Percentiles rank a stretch among this genome's conserved stretches.
phyloP scores from a whole-genome alignment of 64 coral and sea anemone species.

The Montipora cactus region DNA sequence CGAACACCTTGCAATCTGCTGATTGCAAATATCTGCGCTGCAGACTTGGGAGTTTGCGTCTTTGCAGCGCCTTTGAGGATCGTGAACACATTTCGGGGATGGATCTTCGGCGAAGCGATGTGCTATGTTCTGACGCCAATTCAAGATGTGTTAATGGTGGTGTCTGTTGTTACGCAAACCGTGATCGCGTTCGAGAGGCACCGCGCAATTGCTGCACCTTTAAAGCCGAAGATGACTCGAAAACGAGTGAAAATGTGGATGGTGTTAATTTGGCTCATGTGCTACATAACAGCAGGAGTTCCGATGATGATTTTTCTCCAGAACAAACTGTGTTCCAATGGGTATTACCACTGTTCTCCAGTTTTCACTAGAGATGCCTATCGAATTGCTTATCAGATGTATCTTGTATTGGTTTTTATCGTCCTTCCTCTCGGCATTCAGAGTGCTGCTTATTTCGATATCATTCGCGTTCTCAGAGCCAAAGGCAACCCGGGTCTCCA shows the following conservation, averaged over 20 bases:
- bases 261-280: conserved; percentile 53
- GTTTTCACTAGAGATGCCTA: conserved; percentile 19
- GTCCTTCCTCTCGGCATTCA: conserved; percentile 56
- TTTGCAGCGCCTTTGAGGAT: conserved; percentile 67
- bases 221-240: conserved; percentile 70
- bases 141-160: conserved; percentile 75
- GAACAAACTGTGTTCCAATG: not conserved
- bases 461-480: conserved; percentile 56
- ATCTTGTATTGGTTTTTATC: conserved; percentile 66
- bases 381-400: conserved; percentile 62
- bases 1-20: conserved; percentile 79
- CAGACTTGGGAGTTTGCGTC: conserved; percentile 70
- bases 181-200: conserved; percentile 83
- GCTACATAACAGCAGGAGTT: conserved; percentile 65
- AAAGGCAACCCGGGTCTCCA: conserved; percentile 1
- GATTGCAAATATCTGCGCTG: conserved; percentile 78
- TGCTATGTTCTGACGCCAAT: conserved; percentile 64
- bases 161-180: conserved; percentile 86
- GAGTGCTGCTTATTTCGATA: conserved; percentile 71
- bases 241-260: conserved; percentile 61
- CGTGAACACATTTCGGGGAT: conserved; percentile 36
- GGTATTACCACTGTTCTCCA: conserved; percentile 14
- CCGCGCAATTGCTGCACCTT: conserved; percentile 86
- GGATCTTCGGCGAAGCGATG: conserved; percentile 73
- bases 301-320: conserved; percentile 53